Base-by-base conservation (phyloP, 2,113 vertebrate genomes). In the Rhinolophus sinicus region DNA sequence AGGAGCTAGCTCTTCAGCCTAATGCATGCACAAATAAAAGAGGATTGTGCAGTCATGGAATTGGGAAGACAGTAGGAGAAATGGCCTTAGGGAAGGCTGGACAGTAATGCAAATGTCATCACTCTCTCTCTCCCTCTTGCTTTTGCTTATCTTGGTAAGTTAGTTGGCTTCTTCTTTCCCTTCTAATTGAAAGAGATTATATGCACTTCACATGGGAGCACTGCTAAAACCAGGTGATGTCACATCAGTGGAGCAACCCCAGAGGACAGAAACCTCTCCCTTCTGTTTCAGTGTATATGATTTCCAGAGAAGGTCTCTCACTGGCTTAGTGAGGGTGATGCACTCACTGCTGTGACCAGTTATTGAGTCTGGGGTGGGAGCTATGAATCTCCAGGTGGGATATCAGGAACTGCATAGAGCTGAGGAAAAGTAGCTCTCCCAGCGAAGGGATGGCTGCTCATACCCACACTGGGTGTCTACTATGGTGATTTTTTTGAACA, bases 21-120 rank as follows among this genome's bases (percentile, higher is more conserved):
- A 84, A 81, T 15, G 28, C 0, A 2, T 0, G 6, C 2, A 6
- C 19, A 14, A 64, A 33, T 30, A 4, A n/a, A 38, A 38, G 19
- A 82, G 18, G n/a, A 5, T 2, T 54, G 50, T 35, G 5, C 15
- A 19, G 10, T n/a, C 14, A 6, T 33, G 35, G n/a, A 33, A 21
- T 0, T 18, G 38, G 7, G 8, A 65, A 65, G 73, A 44, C 9
- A 13, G 26, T 21, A 33, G 24, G 62, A 35, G 24, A 38, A 38
- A 47, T 3, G 64, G 30, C 24, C 24, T 19, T 33, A 38, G 19
- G 22, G 24, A 38, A 91, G 35, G 16, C n/a, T 67, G 38, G 62
- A 56, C 35, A 26, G 44, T 16, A 30, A 44, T 72, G 40, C 12
- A 60, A 78, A 69, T 5, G 9, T 54, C 70, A 9, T 56, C 70